Percentiles rank a stretch among this genome's conserved stretches.
These are phyloP conservation scores for Megaleporinus macrocephalus DNA, from an alignment of 2,113 vertebrate species.

Conservation along the genomic window DNA sequence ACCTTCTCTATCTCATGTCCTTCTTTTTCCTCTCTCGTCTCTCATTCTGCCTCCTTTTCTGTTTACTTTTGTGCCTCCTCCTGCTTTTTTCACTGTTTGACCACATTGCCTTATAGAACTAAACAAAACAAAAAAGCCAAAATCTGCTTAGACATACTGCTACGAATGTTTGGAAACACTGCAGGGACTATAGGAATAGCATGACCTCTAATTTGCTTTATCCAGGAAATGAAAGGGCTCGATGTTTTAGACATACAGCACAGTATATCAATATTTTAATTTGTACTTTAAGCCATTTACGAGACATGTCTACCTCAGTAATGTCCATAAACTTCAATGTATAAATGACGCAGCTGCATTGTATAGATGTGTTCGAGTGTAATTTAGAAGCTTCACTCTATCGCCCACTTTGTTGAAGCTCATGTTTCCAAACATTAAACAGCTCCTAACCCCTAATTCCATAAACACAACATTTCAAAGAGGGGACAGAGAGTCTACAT, in stretches of 20 bases:
- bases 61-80: constrained; percentile 40
- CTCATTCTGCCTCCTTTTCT: constrained; percentile 19
- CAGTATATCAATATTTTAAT: neutral
- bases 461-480: constrained; percentile 20
- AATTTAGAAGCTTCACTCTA: neutral
- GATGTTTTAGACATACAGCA: neutral
- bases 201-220: neutral
- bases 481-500: neutral
- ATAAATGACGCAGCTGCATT: neutral
- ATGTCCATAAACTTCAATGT: neutral
- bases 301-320: constrained; percentile 45
- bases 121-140: constrained; percentile 3
- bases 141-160: neutral
- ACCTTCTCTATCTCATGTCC: neutral
- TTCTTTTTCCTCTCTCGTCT: constrained; percentile 18
- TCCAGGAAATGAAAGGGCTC: constrained; percentile 8
- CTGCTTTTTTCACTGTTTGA: constrained; percentile 26
- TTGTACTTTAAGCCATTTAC: constrained; percentile 23
- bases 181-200: neutral
- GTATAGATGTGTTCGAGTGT: neutral
- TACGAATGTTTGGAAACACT: constrained; percentile 51
- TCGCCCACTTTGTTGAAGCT: constrained; percentile 13
- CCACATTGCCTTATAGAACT: constrained; percentile 30
- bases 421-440: constrained; percentile 48
- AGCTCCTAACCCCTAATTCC: constrained; percentile 13